These are phyloP conservation scores for Thyatira batis DNA, from an alignment of 2,888 invertebrate genomes.

Conservation along the genomic window DNA sequence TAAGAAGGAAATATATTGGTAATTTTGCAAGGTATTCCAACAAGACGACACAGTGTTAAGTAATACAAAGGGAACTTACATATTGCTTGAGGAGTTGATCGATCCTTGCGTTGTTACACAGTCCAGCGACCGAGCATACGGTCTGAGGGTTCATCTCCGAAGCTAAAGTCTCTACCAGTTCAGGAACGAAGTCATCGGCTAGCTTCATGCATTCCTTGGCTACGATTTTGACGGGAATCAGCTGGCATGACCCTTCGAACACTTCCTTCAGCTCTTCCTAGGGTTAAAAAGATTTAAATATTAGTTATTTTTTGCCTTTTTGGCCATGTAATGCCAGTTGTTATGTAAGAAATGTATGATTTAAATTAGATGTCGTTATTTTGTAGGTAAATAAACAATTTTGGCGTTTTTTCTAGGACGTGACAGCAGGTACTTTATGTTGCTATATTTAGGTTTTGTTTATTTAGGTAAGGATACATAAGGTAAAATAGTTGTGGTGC, in stretches of 20 bases:
- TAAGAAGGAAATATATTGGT: too few species aligned
- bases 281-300: constrained; percentile 17
- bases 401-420: too few species aligned
- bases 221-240: constrained; percentile 89
- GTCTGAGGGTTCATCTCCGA: constrained; percentile 96
- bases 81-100: constrained; percentile 84
- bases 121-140: constrained; percentile 93
- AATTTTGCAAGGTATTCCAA: too few species aligned
- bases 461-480: too few species aligned
- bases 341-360: neutral
- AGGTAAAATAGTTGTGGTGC: too few species aligned
- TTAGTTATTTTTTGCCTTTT: too few species aligned
- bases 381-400: too few species aligned
- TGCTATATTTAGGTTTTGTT: too few species aligned
- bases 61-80: constrained; percentile 44
- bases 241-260: constrained; percentile 92
- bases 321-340: neutral
- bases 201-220: constrained; percentile 89
- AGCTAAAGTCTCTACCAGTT: constrained; percentile 92
- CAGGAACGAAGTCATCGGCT: constrained; percentile 93
- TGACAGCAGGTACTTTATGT: too few species aligned
- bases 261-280: constrained; percentile 92
- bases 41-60: neutral
- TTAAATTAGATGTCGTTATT: too few species aligned
- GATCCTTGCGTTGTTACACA: constrained; percentile 90